Evolutionary conservation across 2,797 vertebrate species (phyloP).

Genomic region (Bradypus variegatus): DNA sequence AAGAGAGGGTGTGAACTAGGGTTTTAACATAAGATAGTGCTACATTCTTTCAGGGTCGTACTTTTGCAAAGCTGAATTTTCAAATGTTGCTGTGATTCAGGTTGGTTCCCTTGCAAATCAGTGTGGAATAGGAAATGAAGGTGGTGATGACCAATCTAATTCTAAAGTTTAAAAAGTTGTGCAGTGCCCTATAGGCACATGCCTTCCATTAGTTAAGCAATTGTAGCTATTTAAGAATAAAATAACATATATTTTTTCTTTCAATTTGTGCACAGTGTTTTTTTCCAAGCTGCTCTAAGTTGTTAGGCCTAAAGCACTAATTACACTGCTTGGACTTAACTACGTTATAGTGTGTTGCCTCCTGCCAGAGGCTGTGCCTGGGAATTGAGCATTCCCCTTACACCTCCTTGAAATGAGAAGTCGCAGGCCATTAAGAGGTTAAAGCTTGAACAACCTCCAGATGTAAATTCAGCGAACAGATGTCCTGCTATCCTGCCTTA

Average conservation of each 20-base stretch:
- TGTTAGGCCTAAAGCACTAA: not conserved
- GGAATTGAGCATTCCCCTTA: too few species aligned
- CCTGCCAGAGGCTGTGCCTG: too few species aligned
- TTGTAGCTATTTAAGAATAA: slow-evolving; percentile 1
- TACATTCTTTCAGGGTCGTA: not conserved
- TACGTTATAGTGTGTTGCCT: not conserved
- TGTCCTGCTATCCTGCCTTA: too few species aligned
- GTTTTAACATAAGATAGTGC: not conserved
- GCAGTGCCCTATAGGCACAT: not conserved
- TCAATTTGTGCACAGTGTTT: not conserved
- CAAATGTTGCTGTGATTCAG: not conserved
- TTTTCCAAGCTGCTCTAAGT: not conserved
- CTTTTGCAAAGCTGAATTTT: not conserved
- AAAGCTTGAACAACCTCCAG: too few species aligned
- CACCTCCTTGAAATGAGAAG: too few species aligned
- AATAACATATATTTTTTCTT: not conserved
- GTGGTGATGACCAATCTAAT: not conserved
- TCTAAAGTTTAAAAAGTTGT: not conserved
- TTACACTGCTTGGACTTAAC: not conserved
- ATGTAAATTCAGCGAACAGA: too few species aligned
- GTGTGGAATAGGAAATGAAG: not conserved
- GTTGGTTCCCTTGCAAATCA: not conserved
- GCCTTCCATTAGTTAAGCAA: not conserved
- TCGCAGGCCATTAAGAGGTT: too few species aligned
- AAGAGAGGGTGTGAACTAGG: not conserved